A percentile compares a stretch with the other conserved stretches of the same genome.
Conservation (phyloP, 2,797 vertebrate genomes). For the Onychomys arenicola region DNA sequence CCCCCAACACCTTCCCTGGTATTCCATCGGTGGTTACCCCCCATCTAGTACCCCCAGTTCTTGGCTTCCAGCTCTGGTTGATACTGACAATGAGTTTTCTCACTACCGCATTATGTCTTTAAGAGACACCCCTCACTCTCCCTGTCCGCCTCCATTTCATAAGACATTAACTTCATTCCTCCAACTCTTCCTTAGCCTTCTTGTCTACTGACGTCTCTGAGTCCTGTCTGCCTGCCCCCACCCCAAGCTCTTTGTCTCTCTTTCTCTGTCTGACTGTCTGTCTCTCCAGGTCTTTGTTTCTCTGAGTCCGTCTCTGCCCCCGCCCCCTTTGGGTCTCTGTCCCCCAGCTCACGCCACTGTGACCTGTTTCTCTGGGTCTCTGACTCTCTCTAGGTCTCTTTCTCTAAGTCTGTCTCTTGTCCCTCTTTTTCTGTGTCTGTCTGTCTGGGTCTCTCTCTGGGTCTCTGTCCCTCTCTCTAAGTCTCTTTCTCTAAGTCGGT, state of each 20-base stretch:
- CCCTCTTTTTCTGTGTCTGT: not conserved
- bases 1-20: not conserved
- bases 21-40: not conserved
- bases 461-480: not conserved
- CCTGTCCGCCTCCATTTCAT: not conserved
- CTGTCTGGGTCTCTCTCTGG: no score
- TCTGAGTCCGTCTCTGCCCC: not conserved
- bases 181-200: not conserved
- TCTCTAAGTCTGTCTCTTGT: not conserved
- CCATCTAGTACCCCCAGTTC: not conserved
- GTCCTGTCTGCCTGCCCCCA: not conserved
- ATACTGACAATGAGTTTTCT: not conserved
- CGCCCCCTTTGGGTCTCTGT: no score
- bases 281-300: not conserved
- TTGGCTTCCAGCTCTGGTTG: not conserved
- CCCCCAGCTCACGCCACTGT: no score
- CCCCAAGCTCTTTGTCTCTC: not conserved
- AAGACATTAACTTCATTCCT: not conserved
- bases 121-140: not conserved
- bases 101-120: conserved; percentile 52
- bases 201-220: not conserved
- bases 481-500: not conserved
- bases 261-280: not conserved
- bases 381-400: not conserved
- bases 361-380: no score